A percentile compares a stretch with the other conserved stretches of the same genome.
Evolutionary conservation across 2,797 vertebrate genomes (phyloP).

Genomic region (Muscicapa comitata): DNA sequence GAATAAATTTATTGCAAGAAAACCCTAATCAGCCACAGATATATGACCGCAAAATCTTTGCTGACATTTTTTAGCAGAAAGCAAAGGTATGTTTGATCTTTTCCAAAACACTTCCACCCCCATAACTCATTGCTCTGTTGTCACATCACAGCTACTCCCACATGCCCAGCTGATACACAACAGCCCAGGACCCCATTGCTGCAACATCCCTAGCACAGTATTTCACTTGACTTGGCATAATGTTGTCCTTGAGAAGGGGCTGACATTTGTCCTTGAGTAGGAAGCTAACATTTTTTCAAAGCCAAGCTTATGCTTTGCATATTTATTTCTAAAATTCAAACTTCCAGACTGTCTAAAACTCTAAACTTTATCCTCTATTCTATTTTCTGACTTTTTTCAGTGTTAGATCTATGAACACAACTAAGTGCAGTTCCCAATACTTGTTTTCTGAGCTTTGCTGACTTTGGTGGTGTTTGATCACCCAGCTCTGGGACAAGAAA

Average conservation of each 20-base stretch:
- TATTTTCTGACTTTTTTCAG: neutral
- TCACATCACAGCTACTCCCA: neutral
- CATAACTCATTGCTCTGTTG: neutral
- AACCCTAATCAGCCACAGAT: fast-evolving
- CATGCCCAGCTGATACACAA: neutral
- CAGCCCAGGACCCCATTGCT: neutral
- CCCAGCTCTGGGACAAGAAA: neutral
- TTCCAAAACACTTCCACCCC: neutral
- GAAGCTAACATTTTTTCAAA: neutral
- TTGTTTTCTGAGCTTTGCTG: neutral
- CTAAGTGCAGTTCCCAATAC: neutral
- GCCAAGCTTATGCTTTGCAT: neutral
- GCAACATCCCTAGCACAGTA: neutral
- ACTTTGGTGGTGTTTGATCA: neutral
- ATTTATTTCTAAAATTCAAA: neutral
- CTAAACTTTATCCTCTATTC: neutral
- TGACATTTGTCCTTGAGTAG: no score
- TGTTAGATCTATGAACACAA: neutral
- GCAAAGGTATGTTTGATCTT: neutral
- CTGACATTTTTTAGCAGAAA: neutral
- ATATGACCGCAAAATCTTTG: neutral
- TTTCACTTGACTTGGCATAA: neutral
- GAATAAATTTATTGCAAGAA: neutral
- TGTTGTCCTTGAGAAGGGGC: neutral
- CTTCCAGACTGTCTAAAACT: neutral